Base-by-base conservation (phyloP, 2,888 invertebrate species). In the Rhagium mordax region DNA sequence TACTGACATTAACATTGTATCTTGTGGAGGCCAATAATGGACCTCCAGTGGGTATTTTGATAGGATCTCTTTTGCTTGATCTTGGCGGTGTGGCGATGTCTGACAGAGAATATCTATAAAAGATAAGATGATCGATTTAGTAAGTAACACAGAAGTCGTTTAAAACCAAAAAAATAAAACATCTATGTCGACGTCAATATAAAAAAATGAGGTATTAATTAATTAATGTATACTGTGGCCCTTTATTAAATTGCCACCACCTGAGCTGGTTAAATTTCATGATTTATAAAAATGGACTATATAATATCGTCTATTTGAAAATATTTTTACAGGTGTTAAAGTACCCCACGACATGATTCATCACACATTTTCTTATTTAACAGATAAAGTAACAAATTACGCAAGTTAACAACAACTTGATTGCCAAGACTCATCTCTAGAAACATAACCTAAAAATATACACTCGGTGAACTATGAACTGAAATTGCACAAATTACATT, bases 1-100 rank as follows among this genome's bases (percentile, higher is more conserved):
- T 85, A 61, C 87, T 89, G 1, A 89, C 85, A 82, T 88, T 89
- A 20, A 89, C 87, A 75, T 89, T 89, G 78, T 87, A 89, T 81
- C 86, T 85, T 4, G 88, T 88, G 0, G 89, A 88, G 47, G 88
- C 85, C 29, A 89, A 82, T 33, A 89, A 81, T 0, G 89, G 89
- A 29, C 89, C 89, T 29, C 75, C 67, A 20, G 65, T 49, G 24
- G 75, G 70, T 67, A 70, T 60, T 13, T 62, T 24, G 6, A 60
- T 16, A 18, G 51, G 48, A 47, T 70, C 76, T 68, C 71, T 66
- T 33, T 68, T 72, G 18, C 33, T 72, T 18, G 47, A 33, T 47
- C 78, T 76, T 18, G 77, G 76, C 59, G 81, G 77, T 64, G 79
- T 74, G 24, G 79, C 76, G 62, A 77, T 65, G 47, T 82, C 82